Base-by-base conservation (phyloP, 2,797 vertebrate species). In the Botia kubotai region DNA sequence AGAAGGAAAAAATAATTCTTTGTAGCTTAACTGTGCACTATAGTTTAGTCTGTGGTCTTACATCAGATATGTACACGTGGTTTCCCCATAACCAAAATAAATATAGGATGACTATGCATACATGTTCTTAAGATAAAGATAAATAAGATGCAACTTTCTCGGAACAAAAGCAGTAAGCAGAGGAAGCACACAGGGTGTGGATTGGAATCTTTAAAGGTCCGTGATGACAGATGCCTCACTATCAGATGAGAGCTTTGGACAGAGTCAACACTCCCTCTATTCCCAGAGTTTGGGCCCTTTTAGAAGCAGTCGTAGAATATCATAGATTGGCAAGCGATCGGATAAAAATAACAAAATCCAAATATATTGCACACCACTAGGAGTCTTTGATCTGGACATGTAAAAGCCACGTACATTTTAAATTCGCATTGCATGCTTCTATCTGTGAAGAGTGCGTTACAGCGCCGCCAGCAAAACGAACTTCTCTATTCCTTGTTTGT, bases 41-140 rank as follows among this genome's bases (percentile, higher is more conserved):
- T 62, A 60, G 33, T 81, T 74, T 85, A 39, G 68, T 50, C 57
- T 82, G 66, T 72, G 75, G 80, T 87, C 82, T 84, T 88, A 87
- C 79, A 89, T 88, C 75, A 85, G 82, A 79, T 90, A 92, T 92
- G 87, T 93, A 92, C 90, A 92, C 76, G 85, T 80, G 79, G 80
- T 83, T 87, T 78, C 79, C 84, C 82, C 84, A 75, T 84, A 87
- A 87, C 87, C 89, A 87, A 84, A 92, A 95, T 94, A 94, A 93
- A 93, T 94, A 94, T 87, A 86, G 80, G 82, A 86, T 58, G 79
- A 79, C 67, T 46, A 85, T 60, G 86, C 68, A 86, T 87, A 83
- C 26, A 83, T 71, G 68, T 81, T 80, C 53, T 60, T 82, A 86
- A 89, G 85, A 88, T 77, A 82, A 84, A 80, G 88, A 92, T 87